phyloP scores from a whole-genome alignment of 2,888 invertebrate genomes.

The Hirtodrosophila cameraria region DNA sequence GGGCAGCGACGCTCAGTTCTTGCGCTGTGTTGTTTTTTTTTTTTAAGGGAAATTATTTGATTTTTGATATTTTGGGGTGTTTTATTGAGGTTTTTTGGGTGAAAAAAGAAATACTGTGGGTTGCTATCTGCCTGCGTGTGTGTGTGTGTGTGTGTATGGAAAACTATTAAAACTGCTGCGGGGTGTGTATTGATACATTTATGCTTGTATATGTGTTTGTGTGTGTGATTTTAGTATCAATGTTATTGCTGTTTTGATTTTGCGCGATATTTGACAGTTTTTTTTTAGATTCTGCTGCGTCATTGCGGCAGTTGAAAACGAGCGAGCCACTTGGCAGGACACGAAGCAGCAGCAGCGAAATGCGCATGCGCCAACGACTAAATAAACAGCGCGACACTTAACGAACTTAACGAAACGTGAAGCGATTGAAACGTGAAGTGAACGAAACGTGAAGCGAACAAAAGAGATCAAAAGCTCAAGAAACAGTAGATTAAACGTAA shows the following conservation, averaged over 20 bases:
- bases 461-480: neutral
- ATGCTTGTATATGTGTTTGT: constrained; percentile 42
- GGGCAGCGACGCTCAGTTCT: constrained; percentile 64
- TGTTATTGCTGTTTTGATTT: constrained; percentile 78
- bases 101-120: constrained; percentile 57
- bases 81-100: constrained; percentile 81
- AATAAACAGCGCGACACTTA: constrained; percentile 19
- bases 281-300: constrained; percentile 79
- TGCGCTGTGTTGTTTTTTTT: constrained; percentile 50
- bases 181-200: constrained; percentile 53
- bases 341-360: constrained; percentile 68
- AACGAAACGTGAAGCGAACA: constrained; percentile 12
- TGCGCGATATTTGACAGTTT: constrained; percentile 67
- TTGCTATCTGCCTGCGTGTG: constrained; percentile 34
- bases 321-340: constrained; percentile 83
- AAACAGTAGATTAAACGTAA: neutral
- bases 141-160: constrained; percentile 47
- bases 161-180: constrained; percentile 69
- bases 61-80: constrained; percentile 84
- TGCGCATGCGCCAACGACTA: constrained; percentile 62
- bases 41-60: constrained; percentile 84
- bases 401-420: constrained; percentile 15
- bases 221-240: constrained; percentile 74
- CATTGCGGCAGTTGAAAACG: constrained; percentile 81
- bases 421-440: constrained; percentile 26